These are phyloP conservation scores for Acestrorhynchus altus DNA, from an alignment of 2,797 vertebrate species.

Conservation along the genomic window DNA sequence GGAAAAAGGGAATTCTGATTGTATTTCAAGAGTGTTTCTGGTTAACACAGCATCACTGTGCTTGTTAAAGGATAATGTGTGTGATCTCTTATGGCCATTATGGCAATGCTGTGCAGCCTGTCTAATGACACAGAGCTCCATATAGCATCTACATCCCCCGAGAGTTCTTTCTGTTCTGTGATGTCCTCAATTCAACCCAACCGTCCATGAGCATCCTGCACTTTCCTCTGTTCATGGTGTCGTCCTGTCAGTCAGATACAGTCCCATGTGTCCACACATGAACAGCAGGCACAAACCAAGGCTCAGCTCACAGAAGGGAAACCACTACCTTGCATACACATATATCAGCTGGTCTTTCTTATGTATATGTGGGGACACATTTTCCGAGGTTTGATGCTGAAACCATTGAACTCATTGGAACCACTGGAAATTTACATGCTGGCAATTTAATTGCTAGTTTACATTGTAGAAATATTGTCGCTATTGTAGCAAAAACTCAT, in stretches of 20 bases:
- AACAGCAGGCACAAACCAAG: slow-evolving; percentile 59
- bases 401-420: slow-evolving; percentile 4
- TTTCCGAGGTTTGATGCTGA: background rate
- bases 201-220: slow-evolving; percentile 63
- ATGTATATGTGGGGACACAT: background rate
- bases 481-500: background rate
- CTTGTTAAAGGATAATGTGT: slow-evolving; percentile 14
- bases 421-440: background rate
- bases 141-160: slow-evolving; percentile 43
- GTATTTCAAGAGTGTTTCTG: background rate
- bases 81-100: slow-evolving; percentile 19
- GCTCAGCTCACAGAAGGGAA: slow-evolving; percentile 47
- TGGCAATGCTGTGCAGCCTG: slow-evolving; percentile 30
- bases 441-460: background rate
- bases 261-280: slow-evolving; percentile 58
- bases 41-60: background rate
- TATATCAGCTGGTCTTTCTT: background rate
- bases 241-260: slow-evolving; percentile 60
- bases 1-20: slow-evolving; percentile 5
- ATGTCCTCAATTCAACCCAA: slow-evolving; percentile 62
- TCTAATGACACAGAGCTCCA: slow-evolving; percentile 35
- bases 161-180: slow-evolving; percentile 63
- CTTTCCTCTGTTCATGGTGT: slow-evolving; percentile 65
- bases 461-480: background rate
- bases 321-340: slow-evolving; percentile 13